Percentiles rank a stretch among this genome's conserved stretches.
These are phyloP conservation scores for Okapia johnstoni DNA, from an alignment of 2,113 vertebrate genomes.

Conservation along the genomic window DNA sequence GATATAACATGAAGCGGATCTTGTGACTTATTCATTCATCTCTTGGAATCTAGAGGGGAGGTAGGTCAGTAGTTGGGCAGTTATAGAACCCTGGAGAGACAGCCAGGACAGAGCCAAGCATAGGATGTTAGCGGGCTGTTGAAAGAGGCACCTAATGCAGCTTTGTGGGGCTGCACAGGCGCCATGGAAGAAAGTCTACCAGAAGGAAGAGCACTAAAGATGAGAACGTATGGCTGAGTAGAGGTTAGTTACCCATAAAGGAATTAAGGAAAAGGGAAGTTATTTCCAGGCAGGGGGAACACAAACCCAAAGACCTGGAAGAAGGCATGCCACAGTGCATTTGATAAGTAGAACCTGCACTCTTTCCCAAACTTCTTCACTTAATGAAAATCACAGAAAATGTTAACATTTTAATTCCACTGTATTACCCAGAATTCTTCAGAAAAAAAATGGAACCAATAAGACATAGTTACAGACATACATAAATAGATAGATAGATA, in stretches of 20 bases:
- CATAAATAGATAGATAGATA: background rate
- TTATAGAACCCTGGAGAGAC: background rate
- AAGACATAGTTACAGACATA: background rate
- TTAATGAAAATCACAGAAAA: background rate
- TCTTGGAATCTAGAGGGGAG: background rate
- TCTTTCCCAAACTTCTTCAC: background rate
- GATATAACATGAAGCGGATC: background rate
- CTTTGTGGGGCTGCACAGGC: background rate
- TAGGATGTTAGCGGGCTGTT: background rate
- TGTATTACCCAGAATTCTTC: background rate
- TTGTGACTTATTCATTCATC: background rate
- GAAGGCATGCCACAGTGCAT: background rate
- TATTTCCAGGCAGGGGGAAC: background rate
- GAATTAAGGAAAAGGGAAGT: background rate
- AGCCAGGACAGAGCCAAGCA: background rate
- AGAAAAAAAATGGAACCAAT: background rate
- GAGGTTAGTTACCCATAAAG: background rate
- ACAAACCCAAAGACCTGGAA: background rate
- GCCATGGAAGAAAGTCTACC: background rate
- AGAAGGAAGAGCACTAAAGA: background rate
- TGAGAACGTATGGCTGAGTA: background rate
- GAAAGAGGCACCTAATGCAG: background rate
- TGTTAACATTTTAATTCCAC: background rate
- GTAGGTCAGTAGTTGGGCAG: background rate
- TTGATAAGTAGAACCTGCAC: background rate